A percentile compares a stretch with the other conserved stretches of the same genome.
Conservation (phyloP, 2,888 invertebrate genomes). For the Sinotaia quadrata region DNA sequence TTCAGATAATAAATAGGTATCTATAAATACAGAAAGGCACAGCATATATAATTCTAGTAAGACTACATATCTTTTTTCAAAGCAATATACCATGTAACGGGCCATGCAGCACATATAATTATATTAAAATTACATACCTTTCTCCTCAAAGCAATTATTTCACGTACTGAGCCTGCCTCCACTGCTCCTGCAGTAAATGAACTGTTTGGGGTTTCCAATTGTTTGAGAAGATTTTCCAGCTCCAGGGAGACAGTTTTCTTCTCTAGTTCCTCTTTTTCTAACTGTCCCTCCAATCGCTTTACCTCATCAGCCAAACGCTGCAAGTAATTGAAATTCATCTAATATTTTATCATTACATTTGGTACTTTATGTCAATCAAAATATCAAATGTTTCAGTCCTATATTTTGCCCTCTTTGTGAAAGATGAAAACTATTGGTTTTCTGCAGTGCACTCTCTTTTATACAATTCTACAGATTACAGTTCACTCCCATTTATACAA, state of each 20-base stretch:
- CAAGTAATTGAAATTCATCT: neutral
- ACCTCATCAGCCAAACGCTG: slow-evolving; percentile 44
- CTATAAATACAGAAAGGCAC: too few relatives aligned
- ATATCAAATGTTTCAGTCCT: neutral
- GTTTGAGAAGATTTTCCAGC: slow-evolving; percentile 37
- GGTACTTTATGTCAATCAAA: neutral
- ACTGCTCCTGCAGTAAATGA: neutral
- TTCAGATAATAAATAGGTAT: too few relatives aligned
- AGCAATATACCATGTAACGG: too few relatives aligned
- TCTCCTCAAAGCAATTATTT: slow-evolving; percentile 36
- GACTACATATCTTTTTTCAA: too few relatives aligned
- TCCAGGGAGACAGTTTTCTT: slow-evolving; percentile 45
- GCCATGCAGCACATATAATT: too few relatives aligned
- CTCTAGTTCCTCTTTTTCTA: slow-evolving; percentile 40
- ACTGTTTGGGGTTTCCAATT: slow-evolving; percentile 29
- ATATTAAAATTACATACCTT: slow-evolving; percentile 36
- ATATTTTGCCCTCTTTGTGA: neutral
- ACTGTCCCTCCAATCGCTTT: slow-evolving; percentile 34
- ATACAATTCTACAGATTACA: too few relatives aligned
- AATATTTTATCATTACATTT: neutral
- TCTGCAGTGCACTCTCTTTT: too few relatives aligned
- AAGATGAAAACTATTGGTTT: neutral
- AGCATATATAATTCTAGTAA: too few relatives aligned
- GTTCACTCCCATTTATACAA: too few relatives aligned
- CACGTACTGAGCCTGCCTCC: slow-evolving; percentile 22